phyloP scores from a whole-genome alignment of 1,140 invertebrate genomes.

The Leptinotarsa texana region DNA sequence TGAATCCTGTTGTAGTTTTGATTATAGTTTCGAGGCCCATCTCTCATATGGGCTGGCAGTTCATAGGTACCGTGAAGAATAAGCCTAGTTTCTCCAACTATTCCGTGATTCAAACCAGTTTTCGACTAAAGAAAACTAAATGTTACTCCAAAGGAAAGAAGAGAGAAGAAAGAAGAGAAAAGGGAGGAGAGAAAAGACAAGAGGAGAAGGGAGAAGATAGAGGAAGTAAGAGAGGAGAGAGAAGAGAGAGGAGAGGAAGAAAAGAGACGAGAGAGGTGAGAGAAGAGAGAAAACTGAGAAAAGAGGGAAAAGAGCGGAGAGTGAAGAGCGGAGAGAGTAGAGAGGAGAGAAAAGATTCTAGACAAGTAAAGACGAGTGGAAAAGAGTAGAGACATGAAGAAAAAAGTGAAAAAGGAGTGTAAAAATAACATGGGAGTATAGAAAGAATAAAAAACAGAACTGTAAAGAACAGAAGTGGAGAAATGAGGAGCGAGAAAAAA shows the following conservation, averaged over 20 bases:
- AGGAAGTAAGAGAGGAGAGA: background rate
- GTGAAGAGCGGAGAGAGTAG: background rate
- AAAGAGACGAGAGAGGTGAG: background rate
- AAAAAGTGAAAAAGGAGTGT: too few species aligned
- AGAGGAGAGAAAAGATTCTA: too few species aligned
- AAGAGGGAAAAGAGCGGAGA: background rate
- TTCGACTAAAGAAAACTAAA: conserved; percentile 52
- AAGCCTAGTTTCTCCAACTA: conserved; percentile 61
- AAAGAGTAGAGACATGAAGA: too few species aligned
- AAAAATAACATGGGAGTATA: too few species aligned
- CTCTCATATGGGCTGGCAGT: conserved; percentile 64
- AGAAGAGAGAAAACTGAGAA: background rate
- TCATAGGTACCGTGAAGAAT: conserved; percentile 72
- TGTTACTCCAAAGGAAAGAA: too few species aligned
- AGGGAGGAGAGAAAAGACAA: background rate
- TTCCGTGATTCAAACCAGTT: conserved; percentile 60
- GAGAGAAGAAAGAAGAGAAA: background rate
- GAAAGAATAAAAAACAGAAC: background rate
- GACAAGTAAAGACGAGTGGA: too few species aligned
- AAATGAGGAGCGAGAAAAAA: background rate
- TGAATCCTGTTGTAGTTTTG: conserved; percentile 56
- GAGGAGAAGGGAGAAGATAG: background rate
- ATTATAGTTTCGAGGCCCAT: conserved; percentile 62
- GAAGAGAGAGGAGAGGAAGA: too few species aligned
- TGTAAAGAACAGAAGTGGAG: background rate